Evolutionary conservation across 2,113 vertebrate species (phyloP), one percentile per base, ranked within the genome.

Genomic region (Conger conger): DNA sequence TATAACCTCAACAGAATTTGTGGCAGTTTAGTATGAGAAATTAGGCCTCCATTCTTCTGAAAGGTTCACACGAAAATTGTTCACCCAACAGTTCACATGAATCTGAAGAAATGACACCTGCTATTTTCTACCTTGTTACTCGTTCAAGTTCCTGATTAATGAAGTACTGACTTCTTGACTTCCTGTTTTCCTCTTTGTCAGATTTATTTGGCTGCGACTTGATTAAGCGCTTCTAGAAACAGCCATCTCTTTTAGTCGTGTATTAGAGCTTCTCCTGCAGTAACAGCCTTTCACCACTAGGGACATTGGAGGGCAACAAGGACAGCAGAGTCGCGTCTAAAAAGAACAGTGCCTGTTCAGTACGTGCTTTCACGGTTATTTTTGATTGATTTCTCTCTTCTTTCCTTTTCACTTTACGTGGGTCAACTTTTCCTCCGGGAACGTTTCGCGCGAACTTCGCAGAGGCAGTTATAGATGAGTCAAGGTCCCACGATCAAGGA

Each of bases 361-460:
- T 40, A 6, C 36, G 23, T 18, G 35, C 77, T 79, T 42, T 40
- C 18, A 2, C 4, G 36, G 4, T 33, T 1, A 33, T 50, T 50
- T 36, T 63, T 73, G 17, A 60, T 40, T 68, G 17, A 63, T 82
- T 63, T 63, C 53, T 23, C 8, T 82, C 27, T 82, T 15, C 23
- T n/a, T 68, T 68, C 3, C 88, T 83, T 81, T 88, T 60, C 84
- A 27, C 80, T 54, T 85, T 63, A 40, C 63, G 3, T 88, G 92
- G 93, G 93, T 94, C 92, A 91, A 84, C 82, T 35, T 83, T 84
- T 92, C 91, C 92, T 92, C 85, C 33, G 91, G 89, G 90, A 92
- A 91, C 89, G 79, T 93, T 93, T 92, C 91, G 89, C 90, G 91
- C 90, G 92, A 93, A 92, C 93, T 92, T 92, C 91, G 86, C 89